phyloP scores from a whole-genome alignment of 1,140 invertebrate genomes.

The Microplitis demolitor region DNA sequence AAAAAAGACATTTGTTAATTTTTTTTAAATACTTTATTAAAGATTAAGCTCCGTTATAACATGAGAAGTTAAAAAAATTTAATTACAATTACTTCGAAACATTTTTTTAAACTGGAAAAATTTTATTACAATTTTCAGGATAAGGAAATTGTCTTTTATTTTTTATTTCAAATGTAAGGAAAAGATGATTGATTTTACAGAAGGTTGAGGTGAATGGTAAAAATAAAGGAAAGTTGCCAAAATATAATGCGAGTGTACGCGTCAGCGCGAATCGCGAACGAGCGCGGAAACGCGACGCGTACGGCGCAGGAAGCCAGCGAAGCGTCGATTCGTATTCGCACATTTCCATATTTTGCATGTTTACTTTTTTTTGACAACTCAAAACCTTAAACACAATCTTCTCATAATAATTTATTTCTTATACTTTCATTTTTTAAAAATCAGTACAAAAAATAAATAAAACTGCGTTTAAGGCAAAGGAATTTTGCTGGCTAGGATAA shows the following conservation, averaged over 20 bases:
- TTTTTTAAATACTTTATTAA: too few relatives aligned
- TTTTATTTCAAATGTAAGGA: too few relatives aligned
- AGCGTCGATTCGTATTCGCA: constrained; percentile 34
- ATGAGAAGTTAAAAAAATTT: too few relatives aligned
- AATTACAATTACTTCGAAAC: too few relatives aligned
- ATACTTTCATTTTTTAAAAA: neutral
- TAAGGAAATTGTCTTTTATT: too few relatives aligned
- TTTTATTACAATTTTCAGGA: too few relatives aligned
- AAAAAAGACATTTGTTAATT: too few relatives aligned
- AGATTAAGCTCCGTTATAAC: too few relatives aligned
- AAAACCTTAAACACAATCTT: neutral
- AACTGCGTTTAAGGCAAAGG: neutral
- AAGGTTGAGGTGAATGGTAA: too few relatives aligned
- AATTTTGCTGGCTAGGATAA: neutral
- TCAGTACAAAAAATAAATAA: neutral
- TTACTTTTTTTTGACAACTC: neutral
- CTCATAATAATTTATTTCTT: neutral
- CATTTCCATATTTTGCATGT: neutral
- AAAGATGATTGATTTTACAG: too few relatives aligned
- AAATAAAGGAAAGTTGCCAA: neutral
- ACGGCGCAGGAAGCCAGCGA: constrained; percentile 50
- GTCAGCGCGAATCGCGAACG: constrained; percentile 33
- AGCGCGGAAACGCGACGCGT: constrained; percentile 38
- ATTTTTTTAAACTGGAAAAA: too few relatives aligned
- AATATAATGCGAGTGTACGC: constrained; percentile 23